Evolutionary conservation across 2,888 invertebrate species (phyloP).

Genomic region (Aleiodes leptofemur): DNA sequence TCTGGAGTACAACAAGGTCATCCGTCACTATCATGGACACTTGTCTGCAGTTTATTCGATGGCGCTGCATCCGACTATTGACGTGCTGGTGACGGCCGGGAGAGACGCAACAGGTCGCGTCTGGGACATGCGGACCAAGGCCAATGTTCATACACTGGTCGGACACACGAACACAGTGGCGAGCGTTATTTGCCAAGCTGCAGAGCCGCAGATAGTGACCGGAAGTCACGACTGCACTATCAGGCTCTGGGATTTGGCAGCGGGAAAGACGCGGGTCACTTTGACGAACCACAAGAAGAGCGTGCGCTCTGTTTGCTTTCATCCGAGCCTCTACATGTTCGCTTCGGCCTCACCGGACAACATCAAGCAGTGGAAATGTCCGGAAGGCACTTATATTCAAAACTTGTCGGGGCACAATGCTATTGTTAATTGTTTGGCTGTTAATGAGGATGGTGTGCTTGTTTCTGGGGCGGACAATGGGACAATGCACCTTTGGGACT

Average conservation of each 20-base stretch:
- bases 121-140: conserved; percentile 99
- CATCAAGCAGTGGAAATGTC: conserved; percentile 99
- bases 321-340: conserved; percentile 92
- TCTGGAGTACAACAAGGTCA: conserved; percentile 98
- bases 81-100: conserved; percentile 95
- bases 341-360: conserved; percentile 99
- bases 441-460: conserved; percentile 95
- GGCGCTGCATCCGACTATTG: conserved; percentile 95
- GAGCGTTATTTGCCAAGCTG: conserved; percentile 93
- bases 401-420: conserved; percentile 98
- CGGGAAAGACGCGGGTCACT: conserved; percentile 95
- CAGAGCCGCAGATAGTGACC: conserved; percentile 96
- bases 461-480: conserved; percentile 99
- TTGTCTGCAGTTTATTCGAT: conserved; percentile 96
- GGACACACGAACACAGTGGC: conserved; percentile 99
- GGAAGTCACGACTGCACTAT: conserved; percentile 98
- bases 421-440: conserved; percentile 96
- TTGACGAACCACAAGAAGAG: conserved; percentile 99
- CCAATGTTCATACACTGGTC: conserved; percentile 95
- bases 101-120: conserved; percentile 97
- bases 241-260: conserved; percentile 97
- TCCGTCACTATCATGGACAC: conserved; percentile 99
- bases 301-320: conserved; percentile 86
- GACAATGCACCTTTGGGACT: conserved; percentile 98
- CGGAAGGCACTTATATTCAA: conserved; percentile 97